Evolutionary conservation across 2,888 invertebrate species (phyloP).

Genomic region (Scrobipalpa costella): DNA sequence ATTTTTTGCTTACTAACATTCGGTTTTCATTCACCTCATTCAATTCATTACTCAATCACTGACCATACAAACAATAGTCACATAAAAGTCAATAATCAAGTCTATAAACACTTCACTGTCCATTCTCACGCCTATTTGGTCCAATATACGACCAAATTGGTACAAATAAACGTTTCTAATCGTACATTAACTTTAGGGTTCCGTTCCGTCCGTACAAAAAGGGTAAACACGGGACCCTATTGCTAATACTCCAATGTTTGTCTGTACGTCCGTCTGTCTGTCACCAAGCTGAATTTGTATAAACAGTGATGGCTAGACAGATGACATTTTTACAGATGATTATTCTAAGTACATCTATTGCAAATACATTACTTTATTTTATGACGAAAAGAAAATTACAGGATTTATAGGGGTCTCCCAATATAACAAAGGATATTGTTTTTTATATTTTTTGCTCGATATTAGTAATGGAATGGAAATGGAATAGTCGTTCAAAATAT

Average conservation of each 20-base stretch:
- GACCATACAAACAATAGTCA: constrained; percentile 4
- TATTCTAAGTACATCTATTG: too few species aligned
- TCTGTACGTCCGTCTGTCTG: neutral
- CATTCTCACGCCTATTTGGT: constrained; percentile 25
- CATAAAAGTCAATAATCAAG: constrained; percentile 1
- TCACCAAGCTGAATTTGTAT: too few species aligned
- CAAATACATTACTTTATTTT: too few species aligned
- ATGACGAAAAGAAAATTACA: too few species aligned
- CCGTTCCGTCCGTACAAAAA: neutral
- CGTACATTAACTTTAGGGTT: constrained; percentile 40
- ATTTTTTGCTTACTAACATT: neutral
- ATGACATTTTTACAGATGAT: too few species aligned
- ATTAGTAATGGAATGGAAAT: too few species aligned
- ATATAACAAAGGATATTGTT: too few species aligned
- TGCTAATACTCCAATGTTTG: neutral
- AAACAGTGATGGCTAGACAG: too few species aligned
- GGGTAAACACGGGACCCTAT: neutral
- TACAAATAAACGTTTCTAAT: constrained; percentile 43
- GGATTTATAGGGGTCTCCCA: too few species aligned
- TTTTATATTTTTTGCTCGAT: too few species aligned
- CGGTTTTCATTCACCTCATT: neutral
- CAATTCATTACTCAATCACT: neutral
- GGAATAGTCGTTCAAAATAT: too few species aligned
- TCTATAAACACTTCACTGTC: constrained; percentile 5
- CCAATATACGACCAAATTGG: constrained; percentile 34